Evolutionary conservation across 2,797 vertebrate genomes (phyloP), one percentile per base, ranked within the genome.

Genomic region (Anniella stebbinsi): DNA sequence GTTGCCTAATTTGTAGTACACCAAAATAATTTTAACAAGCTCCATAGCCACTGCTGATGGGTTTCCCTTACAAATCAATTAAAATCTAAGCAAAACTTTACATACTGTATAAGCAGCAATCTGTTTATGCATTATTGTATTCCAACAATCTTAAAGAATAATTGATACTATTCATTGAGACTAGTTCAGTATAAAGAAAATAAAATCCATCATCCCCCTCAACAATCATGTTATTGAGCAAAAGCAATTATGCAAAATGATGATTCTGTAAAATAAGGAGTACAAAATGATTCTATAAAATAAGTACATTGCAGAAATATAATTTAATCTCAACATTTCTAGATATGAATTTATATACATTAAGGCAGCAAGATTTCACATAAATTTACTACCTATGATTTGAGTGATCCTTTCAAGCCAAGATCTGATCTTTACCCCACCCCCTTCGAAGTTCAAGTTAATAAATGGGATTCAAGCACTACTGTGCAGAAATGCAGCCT

Each of bases 1-100:
- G n/a, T 90, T 93, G 92, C 85, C 84, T 88, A 86, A 83, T 89
- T 80, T 81, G 90, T 75, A 25, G 60, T 92, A 93, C 93, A 95
- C 93, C 81, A 89, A 94, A 89, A 54, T 81, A 92, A 92, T 83
- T 93, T 91, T 90, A 93, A 92, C 85, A 69, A 63, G 67, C 86
- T 45, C 57, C 80, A 87, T 7, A 87, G 23, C 75, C 6, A 91
- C 60, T 80, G 89, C 38, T 67, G 89, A 87, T 86, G 78, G 66
- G 76, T 87, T 80, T 93, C 89, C 63, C 54, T 91, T 90, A 81
- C 11, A 28, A 83, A 90, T 73, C 3, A 91, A 91, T 28, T 33
- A 85, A 66, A 84, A 69, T 76, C 78, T 51, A 83, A 60, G 12
- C 18, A 41, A 38, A 57, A 94, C 86, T 6, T 4, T 77, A 51